Percentiles rank a stretch among this genome's conserved stretches.
Evolutionary conservation across 2,797 vertebrate genomes (phyloP).

Genomic region (Nannoperca obscura): DNA sequence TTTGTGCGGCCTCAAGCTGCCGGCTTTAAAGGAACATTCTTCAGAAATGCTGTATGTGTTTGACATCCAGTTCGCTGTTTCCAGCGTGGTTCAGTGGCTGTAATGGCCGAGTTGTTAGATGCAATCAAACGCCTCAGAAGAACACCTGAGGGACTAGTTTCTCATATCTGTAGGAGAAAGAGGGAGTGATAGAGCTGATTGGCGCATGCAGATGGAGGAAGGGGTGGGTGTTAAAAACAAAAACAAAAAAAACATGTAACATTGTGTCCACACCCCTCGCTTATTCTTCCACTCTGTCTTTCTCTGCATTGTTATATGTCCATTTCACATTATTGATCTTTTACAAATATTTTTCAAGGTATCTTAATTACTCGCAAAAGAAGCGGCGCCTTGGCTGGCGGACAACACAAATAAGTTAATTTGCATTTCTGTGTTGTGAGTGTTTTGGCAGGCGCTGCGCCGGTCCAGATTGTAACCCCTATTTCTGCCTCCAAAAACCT

Average conservation of each 20-base stretch:
- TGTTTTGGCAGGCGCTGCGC: constrained; percentile 95
- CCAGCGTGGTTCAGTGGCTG: constrained; percentile 19
- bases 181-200: constrained; percentile 10
- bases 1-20: constrained; percentile 60
- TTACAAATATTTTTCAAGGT: constrained; percentile 95
- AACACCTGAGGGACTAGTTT: constrained; percentile 49
- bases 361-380: constrained; percentile 98
- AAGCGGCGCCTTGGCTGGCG: constrained; percentile 90
- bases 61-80: constrained; percentile 52
- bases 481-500: constrained; percentile 99
- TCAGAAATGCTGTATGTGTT: constrained; percentile 38
- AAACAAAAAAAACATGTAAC: constrained; percentile 1
- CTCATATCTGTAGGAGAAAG: constrained; percentile 42
- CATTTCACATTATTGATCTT: constrained; percentile 83
- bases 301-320: constrained; percentile 68
- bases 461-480: constrained; percentile 99
- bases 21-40: constrained; percentile 60
- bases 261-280: constrained; percentile 1
- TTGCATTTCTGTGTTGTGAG: constrained; percentile 99
- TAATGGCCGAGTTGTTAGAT: constrained; percentile 45
- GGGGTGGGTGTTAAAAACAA: constrained; percentile 3
- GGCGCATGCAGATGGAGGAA: constrained; percentile 25
- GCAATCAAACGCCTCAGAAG: constrained; percentile 64
- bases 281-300: constrained; percentile 14
- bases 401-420: constrained; percentile 99